phyloP scores from a whole-genome alignment of 2,797 vertebrate genomes.

The Neosilurus hyrtlii region DNA sequence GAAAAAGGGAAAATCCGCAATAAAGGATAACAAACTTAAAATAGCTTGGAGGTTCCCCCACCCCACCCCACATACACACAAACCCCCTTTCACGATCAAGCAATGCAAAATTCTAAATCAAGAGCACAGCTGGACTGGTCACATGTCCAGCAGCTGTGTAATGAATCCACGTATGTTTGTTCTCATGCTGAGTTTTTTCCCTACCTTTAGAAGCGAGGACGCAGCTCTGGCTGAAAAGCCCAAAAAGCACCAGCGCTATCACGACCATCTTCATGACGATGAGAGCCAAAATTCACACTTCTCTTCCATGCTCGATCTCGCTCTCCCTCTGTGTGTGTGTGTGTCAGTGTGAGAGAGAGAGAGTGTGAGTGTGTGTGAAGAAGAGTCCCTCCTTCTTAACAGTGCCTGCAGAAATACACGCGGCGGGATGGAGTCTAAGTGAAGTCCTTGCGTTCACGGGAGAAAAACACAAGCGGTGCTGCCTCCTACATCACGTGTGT shows the following conservation, averaged over 20 bases:
- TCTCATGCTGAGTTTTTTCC: slow-evolving; percentile 4
- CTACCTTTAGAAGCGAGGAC: slow-evolving; percentile 22
- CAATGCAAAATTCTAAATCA: background rate
- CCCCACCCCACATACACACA: background rate
- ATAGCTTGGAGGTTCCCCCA: background rate
- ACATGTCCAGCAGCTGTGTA: slow-evolving; percentile 6
- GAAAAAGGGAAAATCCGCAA: background rate
- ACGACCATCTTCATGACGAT: slow-evolving; percentile 24
- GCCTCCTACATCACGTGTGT: slow-evolving; percentile 7
- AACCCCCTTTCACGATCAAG: background rate
- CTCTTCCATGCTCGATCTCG: slow-evolving; percentile 27
- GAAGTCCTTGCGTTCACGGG: background rate
- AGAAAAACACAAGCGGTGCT: slow-evolving; percentile 5
- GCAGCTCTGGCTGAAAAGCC: slow-evolving; percentile 31
- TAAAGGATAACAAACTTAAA: background rate
- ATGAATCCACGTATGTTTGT: background rate
- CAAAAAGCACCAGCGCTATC: slow-evolving; percentile 7
- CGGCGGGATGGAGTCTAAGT: slow-evolving; percentile 18
- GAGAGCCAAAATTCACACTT: slow-evolving; percentile 30
- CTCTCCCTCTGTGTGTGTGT: background rate
- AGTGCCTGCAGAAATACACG: slow-evolving; percentile 16
- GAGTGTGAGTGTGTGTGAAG: background rate
- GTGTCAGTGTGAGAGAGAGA: background rate
- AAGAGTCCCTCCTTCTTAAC: slow-evolving; percentile 24
- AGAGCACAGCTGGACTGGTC: slow-evolving; percentile 8